Conservation (phyloP, 2,113 vertebrate genomes). For the Acrocephalus arundinaceus region DNA sequence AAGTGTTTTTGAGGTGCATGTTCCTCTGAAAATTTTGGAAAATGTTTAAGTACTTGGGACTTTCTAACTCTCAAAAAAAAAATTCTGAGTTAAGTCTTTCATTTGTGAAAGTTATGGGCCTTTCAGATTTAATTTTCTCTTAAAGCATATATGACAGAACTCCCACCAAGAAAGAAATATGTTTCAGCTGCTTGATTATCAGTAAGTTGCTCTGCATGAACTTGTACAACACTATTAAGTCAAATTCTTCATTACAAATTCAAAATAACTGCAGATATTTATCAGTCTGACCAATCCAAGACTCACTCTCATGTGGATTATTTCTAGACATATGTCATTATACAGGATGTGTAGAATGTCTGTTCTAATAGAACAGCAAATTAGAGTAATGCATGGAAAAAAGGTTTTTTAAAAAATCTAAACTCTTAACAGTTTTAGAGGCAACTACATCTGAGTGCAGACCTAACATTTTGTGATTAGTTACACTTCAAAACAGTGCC, state of each 20-base stretch:
- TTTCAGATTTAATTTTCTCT: neutral
- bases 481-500: conserved; percentile 57
- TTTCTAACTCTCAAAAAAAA: neutral
- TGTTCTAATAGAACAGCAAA: neutral
- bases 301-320: neutral
- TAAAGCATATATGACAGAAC: neutral
- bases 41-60: neutral
- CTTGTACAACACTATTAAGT: conserved; percentile 35
- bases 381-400: neutral
- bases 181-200: neutral
- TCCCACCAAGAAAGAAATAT: conserved; percentile 19
- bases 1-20: neutral
- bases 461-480: neutral
- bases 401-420: neutral
- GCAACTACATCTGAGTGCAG: neutral
- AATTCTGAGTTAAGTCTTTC: neutral
- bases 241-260: conserved; percentile 53
- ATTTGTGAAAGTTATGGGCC: neutral
- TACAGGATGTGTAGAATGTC: neutral
- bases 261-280: conserved; percentile 53
- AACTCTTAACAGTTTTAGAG: neutral
- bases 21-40: neutral
- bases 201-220: conserved; percentile 34
- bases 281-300: conserved; percentile 6
- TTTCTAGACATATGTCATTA: neutral